Conservation (phyloP, 1,140 invertebrate genomes). For the Drosophila albomicans region DNA sequence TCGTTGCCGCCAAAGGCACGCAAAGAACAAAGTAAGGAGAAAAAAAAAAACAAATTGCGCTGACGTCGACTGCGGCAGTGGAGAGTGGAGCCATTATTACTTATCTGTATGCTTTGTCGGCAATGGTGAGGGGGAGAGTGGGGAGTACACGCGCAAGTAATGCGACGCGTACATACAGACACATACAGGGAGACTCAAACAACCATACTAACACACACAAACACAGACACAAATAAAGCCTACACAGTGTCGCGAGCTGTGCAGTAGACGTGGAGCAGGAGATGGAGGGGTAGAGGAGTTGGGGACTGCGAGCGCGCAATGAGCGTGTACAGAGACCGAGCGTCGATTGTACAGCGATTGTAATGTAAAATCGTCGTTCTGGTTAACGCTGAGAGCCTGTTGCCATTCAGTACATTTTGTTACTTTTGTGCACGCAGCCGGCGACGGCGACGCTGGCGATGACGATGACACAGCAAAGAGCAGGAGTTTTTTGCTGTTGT, state of each 20-base stretch:
- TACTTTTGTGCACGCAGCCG: constrained; percentile 83
- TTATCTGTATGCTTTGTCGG: constrained; percentile 40
- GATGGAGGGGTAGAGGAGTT: constrained; percentile 13
- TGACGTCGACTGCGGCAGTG: constrained; percentile 46
- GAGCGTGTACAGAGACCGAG: constrained; percentile 73
- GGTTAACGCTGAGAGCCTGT: constrained; percentile 74
- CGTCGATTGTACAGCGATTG: constrained; percentile 59
- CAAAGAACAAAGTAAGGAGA: constrained; percentile 42
- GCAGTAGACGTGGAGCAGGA: constrained; percentile 12
- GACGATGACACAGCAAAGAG: constrained; percentile 34
- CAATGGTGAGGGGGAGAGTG: constrained; percentile 51
- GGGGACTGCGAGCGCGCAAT: constrained; percentile 64
- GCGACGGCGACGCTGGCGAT: constrained; percentile 38
- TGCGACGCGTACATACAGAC: constrained; percentile 33
- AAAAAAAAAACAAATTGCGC: constrained; percentile 45
- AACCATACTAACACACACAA: constrained; percentile 17
- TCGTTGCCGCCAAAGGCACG: constrained; percentile 50
- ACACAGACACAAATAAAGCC: constrained; percentile 33
- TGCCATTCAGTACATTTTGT: constrained; percentile 84
- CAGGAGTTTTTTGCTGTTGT: constrained; percentile 19
- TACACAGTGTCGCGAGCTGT: constrained; percentile 20
- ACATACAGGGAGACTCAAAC: constrained; percentile 26
- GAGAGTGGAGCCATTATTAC: constrained; percentile 74
- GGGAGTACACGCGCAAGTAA: constrained; percentile 68
- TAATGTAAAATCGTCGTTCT: constrained; percentile 81